Evolutionary conservation across 2,797 vertebrate genomes (phyloP), one percentile per base, ranked within the genome.

Genomic region (Mastacembelus armatus): DNA sequence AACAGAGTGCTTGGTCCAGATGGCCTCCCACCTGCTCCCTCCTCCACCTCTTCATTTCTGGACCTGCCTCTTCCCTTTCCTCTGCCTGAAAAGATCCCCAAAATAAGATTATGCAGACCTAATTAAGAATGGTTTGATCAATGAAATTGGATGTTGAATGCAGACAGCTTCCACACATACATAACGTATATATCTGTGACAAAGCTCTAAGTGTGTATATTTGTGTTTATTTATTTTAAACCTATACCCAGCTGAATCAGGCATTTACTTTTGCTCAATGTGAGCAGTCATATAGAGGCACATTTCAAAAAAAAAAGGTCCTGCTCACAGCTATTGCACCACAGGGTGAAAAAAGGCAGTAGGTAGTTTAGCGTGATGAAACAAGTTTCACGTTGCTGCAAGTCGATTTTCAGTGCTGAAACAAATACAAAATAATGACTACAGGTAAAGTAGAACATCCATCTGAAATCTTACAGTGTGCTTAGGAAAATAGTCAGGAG

Each of bases 1-100:
- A 99, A 99, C 16, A 99, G 91, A 1, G 98, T 99, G 90, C 97
- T 99, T 24, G 98, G 98, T 73, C 96, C 97, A 62, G 98, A 99
- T 0, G 98, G 98, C 70, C 96, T 95, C 81, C 95, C 91, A n/a
- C 93, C 96, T 67, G 93, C 91, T 44, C 95, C 83, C n/a, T 96
- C 96, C 15, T 97, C 96, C 39, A 96, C 96, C 44, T 96, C 96
- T 83, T 97, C 96, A 65, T 92, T 82, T 88, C 96, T 94, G 85
- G 92, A 90, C 72, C 96, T 91, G 27, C 97, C 97, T 88, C 97
- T 90, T 55, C 97, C 97, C 71, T 91, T 96, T 65, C 96, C 97
- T 92, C 95, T 95, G 66, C 88, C 96, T 98, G 73, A 47, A 27
- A 47, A 71, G 7, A 85, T 51, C 1, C 27, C 22, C 51, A 54